Percentiles rank a stretch among this genome's conserved stretches.
phyloP scores from a whole-genome alignment of 2,888 invertebrate genomes.

The Hemistola chrysoprasaria region DNA sequence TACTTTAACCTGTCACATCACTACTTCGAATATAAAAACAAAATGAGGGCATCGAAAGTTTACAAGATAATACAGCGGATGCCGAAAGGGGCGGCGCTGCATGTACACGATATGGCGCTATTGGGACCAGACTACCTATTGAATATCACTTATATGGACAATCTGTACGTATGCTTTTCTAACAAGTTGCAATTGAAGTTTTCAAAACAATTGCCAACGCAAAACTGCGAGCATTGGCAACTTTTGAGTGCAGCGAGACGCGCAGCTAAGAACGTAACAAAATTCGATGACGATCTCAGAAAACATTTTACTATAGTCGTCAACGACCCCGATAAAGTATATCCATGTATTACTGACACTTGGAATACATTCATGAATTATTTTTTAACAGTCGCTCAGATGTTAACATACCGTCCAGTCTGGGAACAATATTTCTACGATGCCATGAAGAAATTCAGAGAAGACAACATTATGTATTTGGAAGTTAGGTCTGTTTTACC shows the following conservation, averaged over 20 bases:
- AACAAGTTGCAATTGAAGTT: conserved; percentile 46
- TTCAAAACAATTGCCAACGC: conserved; percentile 32
- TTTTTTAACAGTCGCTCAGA: conserved; percentile 75
- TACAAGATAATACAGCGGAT: conserved; percentile 85
- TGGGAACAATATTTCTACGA: conserved; percentile 86
- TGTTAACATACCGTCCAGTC: conserved; percentile 84
- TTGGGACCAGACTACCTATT: conserved; percentile 84
- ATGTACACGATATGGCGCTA: conserved; percentile 86
- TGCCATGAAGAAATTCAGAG: conserved; percentile 82
- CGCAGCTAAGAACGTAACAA: conserved; percentile 52
- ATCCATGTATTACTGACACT: conserved; percentile 77
- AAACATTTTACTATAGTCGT: conserved; percentile 81
- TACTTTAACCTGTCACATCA: conserved; percentile 85
- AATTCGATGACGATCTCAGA: conserved; percentile 78
- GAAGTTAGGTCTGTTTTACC: conserved; percentile 86
- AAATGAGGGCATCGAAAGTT: conserved; percentile 83
- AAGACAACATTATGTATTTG: conserved; percentile 86
- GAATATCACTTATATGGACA: conserved; percentile 83
- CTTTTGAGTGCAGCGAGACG: conserved; percentile 67
- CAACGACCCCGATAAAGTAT: conserved; percentile 64
- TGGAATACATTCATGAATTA: conserved; percentile 83
- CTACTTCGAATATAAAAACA: conserved; percentile 83
- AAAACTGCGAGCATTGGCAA: conserved; percentile 61
- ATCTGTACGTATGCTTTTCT: conserved; percentile 80
- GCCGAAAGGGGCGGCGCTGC: conserved; percentile 89